phyloP scores from a whole-genome alignment of 2,888 invertebrate species.

The Halictus quadricinctus region DNA sequence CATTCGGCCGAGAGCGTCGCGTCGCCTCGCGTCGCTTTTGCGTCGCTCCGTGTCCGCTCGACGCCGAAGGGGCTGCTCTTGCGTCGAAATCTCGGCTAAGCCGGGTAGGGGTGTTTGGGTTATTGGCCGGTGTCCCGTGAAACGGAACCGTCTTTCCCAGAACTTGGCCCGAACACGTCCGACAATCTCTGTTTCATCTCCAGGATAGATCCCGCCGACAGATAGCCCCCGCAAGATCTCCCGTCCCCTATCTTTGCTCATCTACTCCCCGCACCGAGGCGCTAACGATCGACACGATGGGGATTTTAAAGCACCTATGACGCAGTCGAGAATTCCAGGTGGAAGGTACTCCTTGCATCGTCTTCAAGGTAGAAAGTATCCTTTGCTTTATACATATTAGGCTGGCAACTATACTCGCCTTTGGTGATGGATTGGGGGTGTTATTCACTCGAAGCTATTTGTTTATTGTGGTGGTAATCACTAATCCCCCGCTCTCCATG shows the following conservation, averaged over 20 bases:
- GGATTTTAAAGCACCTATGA: neutral
- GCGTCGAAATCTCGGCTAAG: constrained; percentile 45
- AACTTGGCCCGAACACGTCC: neutral
- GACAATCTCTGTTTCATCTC: constrained; percentile 2
- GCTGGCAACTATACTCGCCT: no score
- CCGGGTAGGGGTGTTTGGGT: constrained; percentile 29
- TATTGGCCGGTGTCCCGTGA: constrained; percentile 15
- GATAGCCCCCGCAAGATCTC: neutral
- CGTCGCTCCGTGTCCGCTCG: neutral
- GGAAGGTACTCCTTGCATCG: no score
- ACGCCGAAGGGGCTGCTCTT: constrained; percentile 40
- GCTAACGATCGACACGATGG: neutral
- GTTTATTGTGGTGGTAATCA: no score
- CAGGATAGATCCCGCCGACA: constrained; percentile 5
- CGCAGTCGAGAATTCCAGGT: no score
- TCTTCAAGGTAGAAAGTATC: no score
- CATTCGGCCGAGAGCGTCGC: constrained; percentile 32
- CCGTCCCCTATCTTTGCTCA: neutral
- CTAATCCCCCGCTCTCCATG: no score
- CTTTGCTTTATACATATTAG: no score
- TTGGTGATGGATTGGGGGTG: no score
- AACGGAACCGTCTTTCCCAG: constrained; percentile 11
- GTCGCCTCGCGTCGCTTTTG: constrained; percentile 25
- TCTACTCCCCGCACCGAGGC: constrained; percentile 1
- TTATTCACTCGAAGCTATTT: no score